A percentile compares a stretch with the other conserved stretches of the same genome.
Conservation (phyloP, 2,888 invertebrate species). For the Drosophila barbarae region DNA sequence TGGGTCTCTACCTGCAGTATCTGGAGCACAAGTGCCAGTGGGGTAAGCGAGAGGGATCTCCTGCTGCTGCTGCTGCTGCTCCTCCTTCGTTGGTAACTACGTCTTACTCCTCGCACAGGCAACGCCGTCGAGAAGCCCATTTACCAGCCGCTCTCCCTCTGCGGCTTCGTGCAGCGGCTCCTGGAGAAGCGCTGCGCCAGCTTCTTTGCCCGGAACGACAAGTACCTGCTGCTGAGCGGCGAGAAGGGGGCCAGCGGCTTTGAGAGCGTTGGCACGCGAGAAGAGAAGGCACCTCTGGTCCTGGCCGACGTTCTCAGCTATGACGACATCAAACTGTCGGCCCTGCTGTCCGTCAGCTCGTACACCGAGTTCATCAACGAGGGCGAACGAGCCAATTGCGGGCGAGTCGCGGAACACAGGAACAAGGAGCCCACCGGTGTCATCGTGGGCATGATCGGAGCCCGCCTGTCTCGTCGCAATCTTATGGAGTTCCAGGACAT, state of each 20-base stretch:
- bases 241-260: slow-evolving; percentile 81
- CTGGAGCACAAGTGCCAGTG: slow-evolving; percentile 82
- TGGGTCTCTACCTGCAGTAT: slow-evolving; percentile 84
- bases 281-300: slow-evolving; percentile 80
- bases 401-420: slow-evolving; percentile 76
- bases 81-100: not conserved
- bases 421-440: slow-evolving; percentile 81
- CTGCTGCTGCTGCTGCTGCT: not conserved
- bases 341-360: slow-evolving; percentile 82
- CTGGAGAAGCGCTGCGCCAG: slow-evolving; percentile 81
- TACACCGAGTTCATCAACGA: slow-evolving; percentile 82
- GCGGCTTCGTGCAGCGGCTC: slow-evolving; percentile 81
- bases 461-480: slow-evolving; percentile 80
- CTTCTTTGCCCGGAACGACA: slow-evolving; percentile 80
- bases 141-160: slow-evolving; percentile 76
- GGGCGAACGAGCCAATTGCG: slow-evolving; percentile 82
- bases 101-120: slow-evolving; percentile 26
- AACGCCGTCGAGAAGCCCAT: slow-evolving; percentile 50
- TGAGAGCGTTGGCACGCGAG: slow-evolving; percentile 81
- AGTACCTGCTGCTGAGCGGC: slow-evolving; percentile 79
- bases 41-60: slow-evolving; percentile 56
- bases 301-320: slow-evolving; percentile 81
- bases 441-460: slow-evolving; percentile 80
- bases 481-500: slow-evolving; percentile 82
- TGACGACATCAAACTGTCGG: slow-evolving; percentile 82